Evolutionary conservation across 2,888 invertebrate genomes (phyloP), one percentile per base, ranked within the genome.

Genomic region (Neoascia interrupta): DNA sequence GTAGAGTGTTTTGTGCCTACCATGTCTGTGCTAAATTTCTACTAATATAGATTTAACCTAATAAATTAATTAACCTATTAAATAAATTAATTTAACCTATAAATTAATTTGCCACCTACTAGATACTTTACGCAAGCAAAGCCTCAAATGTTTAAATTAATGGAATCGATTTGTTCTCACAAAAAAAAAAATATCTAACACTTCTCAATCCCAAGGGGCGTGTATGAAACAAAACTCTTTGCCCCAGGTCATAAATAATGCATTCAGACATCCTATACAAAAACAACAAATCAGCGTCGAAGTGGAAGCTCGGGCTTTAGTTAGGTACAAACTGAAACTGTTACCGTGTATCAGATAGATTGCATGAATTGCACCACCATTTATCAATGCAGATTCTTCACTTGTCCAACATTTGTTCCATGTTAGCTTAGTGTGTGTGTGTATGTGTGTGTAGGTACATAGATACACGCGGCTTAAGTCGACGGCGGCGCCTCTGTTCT

Each of bases 401-500:
- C 80, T 73, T 80, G 80, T 73, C 80, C 53, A 51, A 73, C 80
- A 73, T 73, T 73, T 73, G 68, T 80, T 69, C 74, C 34, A 8
- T n/a, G 49, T 39, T 41, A 36, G 53, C 54, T 53, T 56, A 8
- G 23, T 53, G 36, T 58, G 68, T 43, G 26, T 28, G 26, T 31
- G 5, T 36, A 11, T 21, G 54, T 63, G 58, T 43, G 68, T 49
- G 63, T 63, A 43, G 74, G 73, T 63, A 60, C 45, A 39, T 51
- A 45, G 45, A 47, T 31, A 31, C 8, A n/a, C 8, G n/a, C 3
- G n/a, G 31, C 39, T 19, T 18, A 43, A 63, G 70, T 64, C 56
- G 69, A 56, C 49, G 61, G 80, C 81, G 81, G 81, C 81, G 81
- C 81, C 81, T 81, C 72, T 81, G 81, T 81, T 81, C 81, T 81